A percentile compares a stretch with the other conserved stretches of the same genome.
Conservation (phyloP, 2,797 vertebrate species). For the Knipowitschia caucasica region DNA sequence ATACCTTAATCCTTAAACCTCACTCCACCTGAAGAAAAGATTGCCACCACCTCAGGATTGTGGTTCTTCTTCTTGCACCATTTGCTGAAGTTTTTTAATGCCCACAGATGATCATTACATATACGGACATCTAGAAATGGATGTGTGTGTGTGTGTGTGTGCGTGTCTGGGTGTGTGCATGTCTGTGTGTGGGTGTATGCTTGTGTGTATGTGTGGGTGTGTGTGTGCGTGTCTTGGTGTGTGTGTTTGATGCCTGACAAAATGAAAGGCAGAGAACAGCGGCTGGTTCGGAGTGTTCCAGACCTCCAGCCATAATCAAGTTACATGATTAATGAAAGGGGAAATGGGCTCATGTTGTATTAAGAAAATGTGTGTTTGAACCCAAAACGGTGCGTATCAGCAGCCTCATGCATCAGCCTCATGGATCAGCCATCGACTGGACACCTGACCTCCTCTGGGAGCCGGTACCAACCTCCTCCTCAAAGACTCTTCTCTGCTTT, state of each 20-base stretch:
- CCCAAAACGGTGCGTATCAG: constrained; percentile 75
- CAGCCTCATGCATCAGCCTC: constrained; percentile 82
- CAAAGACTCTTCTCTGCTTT: constrained; percentile 36
- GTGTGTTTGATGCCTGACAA: constrained; percentile 43
- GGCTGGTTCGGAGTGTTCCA: constrained; percentile 46
- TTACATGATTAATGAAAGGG: constrained; percentile 83
- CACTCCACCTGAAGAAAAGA: too few species aligned
- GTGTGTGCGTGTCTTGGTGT: constrained; percentile 17
- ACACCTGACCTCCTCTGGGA: constrained; percentile 73
- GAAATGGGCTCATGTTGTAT: constrained; percentile 83
- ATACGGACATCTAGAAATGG: too few species aligned
- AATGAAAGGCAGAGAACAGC: constrained; percentile 57
- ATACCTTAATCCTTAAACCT: too few species aligned
- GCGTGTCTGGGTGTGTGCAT: too few species aligned
- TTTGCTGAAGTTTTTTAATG: too few species aligned
- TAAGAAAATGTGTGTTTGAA: constrained; percentile 86
- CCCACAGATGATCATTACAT: too few species aligned
- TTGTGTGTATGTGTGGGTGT: too few species aligned
- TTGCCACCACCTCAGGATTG: too few species aligned
- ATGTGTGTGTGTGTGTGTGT: too few species aligned
- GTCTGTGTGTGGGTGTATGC: too few species aligned
- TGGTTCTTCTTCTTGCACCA: too few species aligned
- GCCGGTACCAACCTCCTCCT: constrained; percentile 68
- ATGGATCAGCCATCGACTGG: constrained; percentile 85
- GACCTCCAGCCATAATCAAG: constrained; percentile 66